Evolutionary conservation across 2,888 invertebrate genomes (phyloP).

Genomic region (Cheiracanthium punctorium): DNA sequence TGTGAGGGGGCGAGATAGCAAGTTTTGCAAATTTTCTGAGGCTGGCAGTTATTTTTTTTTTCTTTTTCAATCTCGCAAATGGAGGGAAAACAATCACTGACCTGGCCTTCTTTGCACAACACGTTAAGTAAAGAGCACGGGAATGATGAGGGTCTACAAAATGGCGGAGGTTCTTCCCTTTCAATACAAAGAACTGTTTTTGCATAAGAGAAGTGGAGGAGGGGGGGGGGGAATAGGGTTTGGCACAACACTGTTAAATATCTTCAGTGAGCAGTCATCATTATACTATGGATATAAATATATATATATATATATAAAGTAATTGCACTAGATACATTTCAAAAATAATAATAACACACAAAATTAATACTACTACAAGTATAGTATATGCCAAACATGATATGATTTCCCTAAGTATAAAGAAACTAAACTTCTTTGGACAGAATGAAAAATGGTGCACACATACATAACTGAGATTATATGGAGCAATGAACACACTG

Average conservation of each 20-base stretch:
- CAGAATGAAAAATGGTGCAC: too few species aligned
- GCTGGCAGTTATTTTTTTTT: too few species aligned
- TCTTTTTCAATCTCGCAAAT: too few species aligned
- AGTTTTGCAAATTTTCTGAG: too few species aligned
- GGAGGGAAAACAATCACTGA: too few species aligned
- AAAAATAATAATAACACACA: too few species aligned
- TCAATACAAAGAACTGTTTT: constrained; percentile 36
- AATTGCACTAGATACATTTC: constrained; percentile 66
- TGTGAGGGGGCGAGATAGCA: too few species aligned
- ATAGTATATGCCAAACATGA: constrained; percentile 68
- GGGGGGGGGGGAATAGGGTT: too few species aligned
- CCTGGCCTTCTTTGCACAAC: too few species aligned
- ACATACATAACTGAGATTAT: too few species aligned
- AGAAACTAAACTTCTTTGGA: constrained; percentile 58
- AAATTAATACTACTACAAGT: constrained; percentile 68
- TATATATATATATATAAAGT: constrained; percentile 60
- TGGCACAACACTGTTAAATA: constrained; percentile 60
- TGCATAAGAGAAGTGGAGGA: not conserved
- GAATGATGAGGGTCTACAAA: constrained; percentile 27
- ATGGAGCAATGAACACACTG: too few species aligned
- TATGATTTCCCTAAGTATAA: constrained; percentile 65
- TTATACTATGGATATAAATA: constrained; percentile 49
- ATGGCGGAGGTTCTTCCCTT: too few species aligned
- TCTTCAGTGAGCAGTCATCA: constrained; percentile 59
- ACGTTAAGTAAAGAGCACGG: constrained; percentile 20